Percentiles rank a stretch among this genome's conserved stretches.
Conservation (phyloP, 2,797 vertebrate species). For the Thripadectes ignobilis region DNA sequence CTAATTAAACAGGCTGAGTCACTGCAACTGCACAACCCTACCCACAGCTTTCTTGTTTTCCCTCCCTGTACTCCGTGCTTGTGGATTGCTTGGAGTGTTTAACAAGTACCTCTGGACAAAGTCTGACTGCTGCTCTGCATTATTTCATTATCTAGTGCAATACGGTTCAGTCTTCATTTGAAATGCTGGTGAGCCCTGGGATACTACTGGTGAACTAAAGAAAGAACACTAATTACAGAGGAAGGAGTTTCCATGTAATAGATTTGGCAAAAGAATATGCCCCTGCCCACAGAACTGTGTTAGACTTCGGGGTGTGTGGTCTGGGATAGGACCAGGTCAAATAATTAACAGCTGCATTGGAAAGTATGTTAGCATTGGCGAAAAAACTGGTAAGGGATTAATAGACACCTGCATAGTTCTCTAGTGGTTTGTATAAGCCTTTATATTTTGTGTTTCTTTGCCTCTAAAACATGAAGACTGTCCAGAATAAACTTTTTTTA, state of each 20-base stretch:
- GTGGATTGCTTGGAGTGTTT: not conserved
- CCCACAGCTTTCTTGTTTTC: not conserved
- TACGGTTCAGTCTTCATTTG: not conserved
- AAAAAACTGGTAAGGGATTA: not conserved
- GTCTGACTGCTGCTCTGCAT: not conserved
- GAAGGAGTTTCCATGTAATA: not conserved
- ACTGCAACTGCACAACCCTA: not conserved
- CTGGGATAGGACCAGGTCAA: not conserved
- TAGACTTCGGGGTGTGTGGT: not conserved
- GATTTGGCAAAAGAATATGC: not conserved
- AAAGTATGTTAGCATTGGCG: not conserved
- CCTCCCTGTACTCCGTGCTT: not conserved
- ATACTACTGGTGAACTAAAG: not conserved
- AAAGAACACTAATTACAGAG: not conserved
- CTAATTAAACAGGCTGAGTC: not conserved
- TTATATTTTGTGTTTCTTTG: not conserved
- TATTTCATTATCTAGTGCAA: not conserved
- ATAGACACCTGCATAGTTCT: not conserved
- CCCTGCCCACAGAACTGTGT: not conserved
- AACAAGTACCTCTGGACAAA: not conserved
- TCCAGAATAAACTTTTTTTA: not conserved
- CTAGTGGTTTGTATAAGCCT: not conserved
- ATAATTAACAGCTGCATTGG: not conserved
- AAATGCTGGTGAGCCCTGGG: not conserved
- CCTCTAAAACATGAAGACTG: not conserved